Percentiles rank a stretch among this genome's conserved stretches.
phyloP scores from a whole-genome alignment of 2,797 vertebrate genomes.

The Trachurus trachurus region DNA sequence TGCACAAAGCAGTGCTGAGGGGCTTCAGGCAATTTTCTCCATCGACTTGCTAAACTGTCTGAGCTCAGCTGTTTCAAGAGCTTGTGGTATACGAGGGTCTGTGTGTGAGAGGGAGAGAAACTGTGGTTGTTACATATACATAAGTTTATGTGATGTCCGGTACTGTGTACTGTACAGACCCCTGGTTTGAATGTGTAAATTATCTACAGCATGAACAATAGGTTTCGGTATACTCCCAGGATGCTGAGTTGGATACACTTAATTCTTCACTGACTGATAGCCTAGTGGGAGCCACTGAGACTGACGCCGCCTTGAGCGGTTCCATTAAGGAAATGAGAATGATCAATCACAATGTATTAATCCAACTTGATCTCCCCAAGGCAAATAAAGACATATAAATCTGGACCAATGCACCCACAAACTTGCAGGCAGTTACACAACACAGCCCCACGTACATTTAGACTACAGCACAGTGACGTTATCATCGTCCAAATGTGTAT shows the following conservation, averaged over 20 bases:
- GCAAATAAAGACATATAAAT: slow-evolving; percentile 48
- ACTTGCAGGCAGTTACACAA: neutral
- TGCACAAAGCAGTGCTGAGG: slow-evolving; percentile 62
- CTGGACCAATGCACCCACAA: neutral
- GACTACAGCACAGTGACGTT: no score
- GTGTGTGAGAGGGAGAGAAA: neutral
- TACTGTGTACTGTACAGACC: neutral
- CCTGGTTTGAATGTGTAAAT: slow-evolving; percentile 21
- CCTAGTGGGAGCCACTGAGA: slow-evolving; percentile 38
- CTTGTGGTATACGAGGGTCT: slow-evolving; percentile 27
- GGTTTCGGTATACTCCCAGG: slow-evolving; percentile 17
- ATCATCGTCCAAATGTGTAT: no score
- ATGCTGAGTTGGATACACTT: slow-evolving; percentile 54
- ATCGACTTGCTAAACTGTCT: slow-evolving; percentile 70
- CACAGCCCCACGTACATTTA: neutral
- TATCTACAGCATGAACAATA: slow-evolving; percentile 11
- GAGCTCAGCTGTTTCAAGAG: slow-evolving; percentile 55
- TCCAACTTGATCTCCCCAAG: slow-evolving; percentile 60
- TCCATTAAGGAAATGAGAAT: slow-evolving; percentile 77
- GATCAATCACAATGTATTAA: slow-evolving; percentile 72
- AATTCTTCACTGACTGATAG: slow-evolving; percentile 41
- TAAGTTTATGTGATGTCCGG: neutral
- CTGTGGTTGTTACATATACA: neutral
- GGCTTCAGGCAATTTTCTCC: slow-evolving; percentile 63
- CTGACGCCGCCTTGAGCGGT: slow-evolving; percentile 40